These are phyloP conservation scores for Epirrhoe tristata DNA, from an alignment of 2,888 invertebrate genomes.

Conservation along the genomic window DNA sequence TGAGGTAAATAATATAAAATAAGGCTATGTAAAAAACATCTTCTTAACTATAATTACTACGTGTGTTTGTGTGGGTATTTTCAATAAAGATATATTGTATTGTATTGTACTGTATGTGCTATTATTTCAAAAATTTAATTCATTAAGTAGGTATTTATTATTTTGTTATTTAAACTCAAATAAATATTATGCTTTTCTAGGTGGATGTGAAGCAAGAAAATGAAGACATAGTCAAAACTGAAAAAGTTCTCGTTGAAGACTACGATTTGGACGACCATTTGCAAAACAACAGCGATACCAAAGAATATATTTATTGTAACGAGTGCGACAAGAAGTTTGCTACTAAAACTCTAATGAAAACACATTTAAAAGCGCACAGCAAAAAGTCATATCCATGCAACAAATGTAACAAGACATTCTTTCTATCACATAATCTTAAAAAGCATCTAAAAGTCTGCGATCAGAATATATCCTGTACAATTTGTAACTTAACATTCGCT, in stretches of 20 bases:
- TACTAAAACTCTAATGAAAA: slow-evolving; percentile 1
- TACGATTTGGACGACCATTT: background rate
- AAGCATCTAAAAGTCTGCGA: background rate
- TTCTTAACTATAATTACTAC: too few species aligned
- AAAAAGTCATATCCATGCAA: background rate
- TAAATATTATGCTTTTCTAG: background rate
- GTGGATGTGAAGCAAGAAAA: slow-evolving; percentile 12
- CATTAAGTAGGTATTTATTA: too few species aligned
- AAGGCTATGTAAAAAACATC: too few species aligned
- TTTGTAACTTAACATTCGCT: background rate
- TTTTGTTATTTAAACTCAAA: too few species aligned
- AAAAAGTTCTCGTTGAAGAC: background rate
- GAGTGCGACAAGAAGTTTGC: slow-evolving; percentile 5
- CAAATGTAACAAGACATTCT: background rate
- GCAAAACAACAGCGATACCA: background rate
- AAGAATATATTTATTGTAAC: background rate
- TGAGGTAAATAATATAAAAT: background rate
- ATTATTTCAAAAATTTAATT: too few species aligned
- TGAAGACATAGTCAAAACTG: slow-evolving; percentile 11
- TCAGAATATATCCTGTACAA: slow-evolving; percentile 2
- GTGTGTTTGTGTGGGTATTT: too few species aligned
- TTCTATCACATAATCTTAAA: background rate
- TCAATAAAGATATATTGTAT: too few species aligned
- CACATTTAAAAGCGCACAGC: background rate
- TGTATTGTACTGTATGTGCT: too few species aligned